Conservation (phyloP, 2,797 vertebrate species). For the Darevskia mixta region DNA sequence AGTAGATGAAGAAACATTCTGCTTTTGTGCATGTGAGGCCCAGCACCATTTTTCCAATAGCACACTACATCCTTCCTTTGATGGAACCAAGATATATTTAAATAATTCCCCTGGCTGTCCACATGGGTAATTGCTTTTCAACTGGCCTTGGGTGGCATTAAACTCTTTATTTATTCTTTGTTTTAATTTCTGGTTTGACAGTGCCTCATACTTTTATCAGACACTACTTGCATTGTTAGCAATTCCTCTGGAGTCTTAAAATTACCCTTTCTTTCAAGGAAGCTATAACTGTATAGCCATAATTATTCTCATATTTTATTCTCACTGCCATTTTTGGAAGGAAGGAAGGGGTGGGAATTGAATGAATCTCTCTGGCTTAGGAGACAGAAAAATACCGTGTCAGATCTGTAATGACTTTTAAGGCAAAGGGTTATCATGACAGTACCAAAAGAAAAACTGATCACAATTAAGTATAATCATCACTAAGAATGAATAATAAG, state of each 20-base stretch:
- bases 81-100: constrained; percentile 48
- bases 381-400: constrained; percentile 33
- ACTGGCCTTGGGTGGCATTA: constrained; percentile 50
- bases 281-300: constrained; percentile 66
- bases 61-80: constrained; percentile 52
- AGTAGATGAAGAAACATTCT: constrained; percentile 52
- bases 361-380: constrained; percentile 63
- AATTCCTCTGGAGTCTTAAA: constrained; percentile 74
- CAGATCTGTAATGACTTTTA: constrained; percentile 61
- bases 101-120: constrained; percentile 55
- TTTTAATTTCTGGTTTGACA: constrained; percentile 68
- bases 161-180: constrained; percentile 59
- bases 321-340: constrained; percentile 69
- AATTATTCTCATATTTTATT: constrained; percentile 75
- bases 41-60: constrained; percentile 54
- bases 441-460: constrained; percentile 53
- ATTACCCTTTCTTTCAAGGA: constrained; percentile 73
- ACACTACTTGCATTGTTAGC: constrained; percentile 71
- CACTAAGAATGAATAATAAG: constrained; percentile 37
- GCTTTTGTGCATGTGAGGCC: constrained; percentile 36
- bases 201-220: constrained; percentile 64
- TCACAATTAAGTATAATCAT: constrained; percentile 58
- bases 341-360: constrained; percentile 58
- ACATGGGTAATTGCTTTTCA: constrained; percentile 23
- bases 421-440: constrained; percentile 53